Conservation (phyloP, 2,113 vertebrate species). For the Macroglossus sobrinus region DNA sequence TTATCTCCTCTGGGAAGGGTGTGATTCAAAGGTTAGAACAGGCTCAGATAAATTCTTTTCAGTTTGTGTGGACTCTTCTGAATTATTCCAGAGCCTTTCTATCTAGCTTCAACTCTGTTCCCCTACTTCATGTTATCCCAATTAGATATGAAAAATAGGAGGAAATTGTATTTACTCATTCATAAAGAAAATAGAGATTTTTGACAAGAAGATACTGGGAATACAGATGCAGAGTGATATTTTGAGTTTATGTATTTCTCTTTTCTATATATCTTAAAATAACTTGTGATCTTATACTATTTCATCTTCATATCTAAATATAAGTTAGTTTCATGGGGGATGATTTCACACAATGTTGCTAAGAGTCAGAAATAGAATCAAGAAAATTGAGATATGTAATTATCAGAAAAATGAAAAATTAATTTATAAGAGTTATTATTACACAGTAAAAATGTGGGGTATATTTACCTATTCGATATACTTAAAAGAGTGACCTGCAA, state of each 20-base stretch:
- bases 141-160: background rate
- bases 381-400: background rate
- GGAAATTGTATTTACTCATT: background rate
- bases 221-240: background rate
- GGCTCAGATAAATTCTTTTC: constrained; percentile 52
- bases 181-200: background rate
- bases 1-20: constrained; percentile 42
- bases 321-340: background rate
- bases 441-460: background rate
- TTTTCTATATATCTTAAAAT: constrained; percentile 23
- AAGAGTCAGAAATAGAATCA: background rate
- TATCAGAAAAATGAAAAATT: background rate
- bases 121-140: background rate
- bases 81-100: constrained; percentile 39
- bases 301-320: constrained; percentile 35
- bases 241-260: background rate
- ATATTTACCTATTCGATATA: background rate
- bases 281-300: background rate
- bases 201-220: background rate
- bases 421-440: background rate
- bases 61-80: constrained; percentile 28
- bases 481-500: background rate
- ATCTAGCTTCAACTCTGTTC: background rate
- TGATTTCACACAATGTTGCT: background rate
- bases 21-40: constrained; percentile 64